Percentiles rank a stretch among this genome's conserved stretches.
Evolutionary conservation across 2,888 invertebrate species (phyloP).

Genomic region (Poecilus cupreus): DNA sequence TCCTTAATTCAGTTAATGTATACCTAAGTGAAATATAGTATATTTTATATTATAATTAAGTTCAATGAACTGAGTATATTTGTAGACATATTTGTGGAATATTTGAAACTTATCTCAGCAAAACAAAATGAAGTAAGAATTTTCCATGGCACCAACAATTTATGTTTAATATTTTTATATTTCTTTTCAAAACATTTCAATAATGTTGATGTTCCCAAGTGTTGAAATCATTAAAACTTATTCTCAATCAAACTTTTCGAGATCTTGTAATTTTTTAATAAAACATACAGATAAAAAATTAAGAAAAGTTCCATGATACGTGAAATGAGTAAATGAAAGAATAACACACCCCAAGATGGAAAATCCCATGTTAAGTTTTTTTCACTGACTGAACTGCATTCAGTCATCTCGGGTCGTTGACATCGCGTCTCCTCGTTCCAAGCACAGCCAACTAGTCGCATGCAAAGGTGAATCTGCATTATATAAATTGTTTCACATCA

Average conservation of each 20-base stretch:
- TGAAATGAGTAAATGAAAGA: neutral
- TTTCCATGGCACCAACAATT: too few species aligned
- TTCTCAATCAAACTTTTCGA: neutral
- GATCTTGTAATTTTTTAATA: neutral
- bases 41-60: too few species aligned
- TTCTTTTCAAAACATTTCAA: too few species aligned
- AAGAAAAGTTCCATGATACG: neutral
- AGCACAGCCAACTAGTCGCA: neutral
- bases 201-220: too few species aligned
- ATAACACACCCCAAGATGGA: neutral
- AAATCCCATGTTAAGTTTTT: conserved; percentile 13
- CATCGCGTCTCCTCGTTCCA: neutral
- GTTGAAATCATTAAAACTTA: too few species aligned
- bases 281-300: neutral
- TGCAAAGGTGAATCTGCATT: conserved; percentile 50
- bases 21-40: too few species aligned
- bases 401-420: neutral
- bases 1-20: too few species aligned
- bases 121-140: too few species aligned
- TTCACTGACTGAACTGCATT: neutral
- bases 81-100: too few species aligned
- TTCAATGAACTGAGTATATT: too few species aligned
- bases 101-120: too few species aligned
- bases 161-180: too few species aligned
- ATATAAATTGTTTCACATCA: conserved; percentile 42